phyloP scores from a whole-genome alignment of 1,140 invertebrate genomes.

The Latrodectus geometricus region DNA sequence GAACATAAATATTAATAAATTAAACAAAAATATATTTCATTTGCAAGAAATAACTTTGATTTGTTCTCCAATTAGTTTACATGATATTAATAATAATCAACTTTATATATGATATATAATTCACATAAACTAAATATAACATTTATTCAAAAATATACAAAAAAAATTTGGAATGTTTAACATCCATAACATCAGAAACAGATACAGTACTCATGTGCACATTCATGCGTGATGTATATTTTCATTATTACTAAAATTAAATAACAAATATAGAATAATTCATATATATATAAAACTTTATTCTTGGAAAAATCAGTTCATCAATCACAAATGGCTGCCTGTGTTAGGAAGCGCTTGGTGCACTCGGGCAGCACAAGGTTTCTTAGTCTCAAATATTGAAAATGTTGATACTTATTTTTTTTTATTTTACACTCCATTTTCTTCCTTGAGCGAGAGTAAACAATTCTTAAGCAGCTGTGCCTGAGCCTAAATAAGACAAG shows the following conservation, averaged over 20 bases:
- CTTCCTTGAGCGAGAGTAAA: slow-evolving; percentile 73
- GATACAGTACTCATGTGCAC: neutral
- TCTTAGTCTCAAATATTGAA: neutral
- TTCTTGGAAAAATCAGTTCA: slow-evolving; percentile 41
- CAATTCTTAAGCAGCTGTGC: slow-evolving; percentile 76
- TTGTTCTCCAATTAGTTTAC: neutral
- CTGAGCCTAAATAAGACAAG: slow-evolving; percentile 71
- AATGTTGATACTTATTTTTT: too few relatives aligned
- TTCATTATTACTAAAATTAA: slow-evolving; percentile 55
- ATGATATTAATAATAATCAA: neutral
- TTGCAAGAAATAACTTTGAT: neutral
- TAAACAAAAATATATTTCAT: neutral
- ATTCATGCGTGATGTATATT: neutral
- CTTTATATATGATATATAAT: neutral
- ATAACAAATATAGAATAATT: slow-evolving; percentile 60
- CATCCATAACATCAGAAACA: neutral
- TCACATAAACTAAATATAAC: neutral
- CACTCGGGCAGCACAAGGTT: neutral
- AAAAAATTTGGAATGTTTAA: neutral
- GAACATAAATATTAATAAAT: too few relatives aligned
- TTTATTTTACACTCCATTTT: slow-evolving; percentile 64
- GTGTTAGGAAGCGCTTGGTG: neutral
- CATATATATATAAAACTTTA: slow-evolving; percentile 53
- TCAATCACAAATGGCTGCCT: slow-evolving; percentile 26
- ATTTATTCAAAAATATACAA: neutral